phyloP scores from a whole-genome alignment of 2,113 vertebrate species.

The Peromyscus leucopus region DNA sequence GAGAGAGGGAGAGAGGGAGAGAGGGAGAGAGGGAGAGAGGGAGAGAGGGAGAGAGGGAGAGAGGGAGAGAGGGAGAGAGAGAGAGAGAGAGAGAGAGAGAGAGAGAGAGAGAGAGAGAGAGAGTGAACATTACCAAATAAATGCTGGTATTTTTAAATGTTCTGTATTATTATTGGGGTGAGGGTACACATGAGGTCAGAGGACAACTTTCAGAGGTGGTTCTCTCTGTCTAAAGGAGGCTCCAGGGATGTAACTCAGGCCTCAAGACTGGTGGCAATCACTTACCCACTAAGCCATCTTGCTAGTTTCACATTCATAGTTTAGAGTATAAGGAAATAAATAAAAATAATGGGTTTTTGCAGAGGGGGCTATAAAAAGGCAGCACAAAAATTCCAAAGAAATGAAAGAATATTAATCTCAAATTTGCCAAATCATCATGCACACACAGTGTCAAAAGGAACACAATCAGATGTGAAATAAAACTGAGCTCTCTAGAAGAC shows the following conservation, averaged over 20 bases:
- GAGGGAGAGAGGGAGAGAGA: too few relatives aligned
- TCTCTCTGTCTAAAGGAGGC: neutral
- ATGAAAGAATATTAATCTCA: conserved; percentile 43
- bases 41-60: neutral
- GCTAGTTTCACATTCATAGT: neutral
- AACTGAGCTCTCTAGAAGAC: conserved; percentile 62
- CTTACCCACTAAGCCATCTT: neutral
- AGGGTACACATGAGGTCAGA: neutral
- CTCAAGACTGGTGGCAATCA: too few relatives aligned
- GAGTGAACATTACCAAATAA: neutral
- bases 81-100: neutral
- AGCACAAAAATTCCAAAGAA: conserved; percentile 57
- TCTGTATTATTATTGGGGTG: neutral
- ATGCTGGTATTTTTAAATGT: neutral
- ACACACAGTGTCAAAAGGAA: conserved; percentile 60
- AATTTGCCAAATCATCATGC: conserved; percentile 63
- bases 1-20: neutral
- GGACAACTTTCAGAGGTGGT: neutral
- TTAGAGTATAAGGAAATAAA: conserved; percentile 30
- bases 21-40: neutral
- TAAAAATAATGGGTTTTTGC: conserved; percentile 41
- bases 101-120: neutral
- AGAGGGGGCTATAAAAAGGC: conserved; percentile 18
- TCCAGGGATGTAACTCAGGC: neutral
- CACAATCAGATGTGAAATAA: conserved; percentile 65